Evolutionary conservation across 2,113 vertebrate species (phyloP), one percentile per base, ranked within the genome.

Genomic region (Helogale parvula): DNA sequence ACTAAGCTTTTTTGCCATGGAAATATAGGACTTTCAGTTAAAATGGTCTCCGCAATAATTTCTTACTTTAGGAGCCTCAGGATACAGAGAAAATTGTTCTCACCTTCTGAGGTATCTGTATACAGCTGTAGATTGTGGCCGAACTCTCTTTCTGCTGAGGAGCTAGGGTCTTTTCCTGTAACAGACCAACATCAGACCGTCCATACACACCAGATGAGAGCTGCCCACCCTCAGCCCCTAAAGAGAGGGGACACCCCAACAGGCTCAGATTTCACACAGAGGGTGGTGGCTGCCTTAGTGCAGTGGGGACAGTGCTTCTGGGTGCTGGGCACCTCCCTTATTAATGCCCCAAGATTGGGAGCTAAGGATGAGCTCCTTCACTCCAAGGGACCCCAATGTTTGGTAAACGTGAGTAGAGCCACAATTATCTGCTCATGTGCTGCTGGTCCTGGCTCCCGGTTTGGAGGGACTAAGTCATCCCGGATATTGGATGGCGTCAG

Each of bases 31-130:
- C n/a, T 74, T 92, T 21, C 50, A 92, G 15, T 76, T 93, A 80
- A 90, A 91, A 84, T 17, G 33, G 8, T 68, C 63, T 97, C 29
- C 3, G 1, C 1, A 88, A 33, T 84, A 45, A 4, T 84, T 71
- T 21, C 33, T 79, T 15, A n/a, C 15, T 88, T 88, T 57, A 16
- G 38, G 71, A n/a, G 7, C 27, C 5, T 65, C 33, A 45, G 71
- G 35, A 90, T 23, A 47, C 16, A 95, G 54, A 87, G 41, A 68
- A 69, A 84, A 84, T n/a, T 52, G 52, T 80, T 81, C 88, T 96
- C 19, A 96, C 95, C 69, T 0, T 88, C 16, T 85, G 47, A 47
- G n/a, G 5, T 38, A 81, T 93, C 90, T 89, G 71, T 35, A 94
- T 0, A 13, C 27, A 50, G 71, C 41, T 41, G 79, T 96, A 97